Base-by-base conservation (phyloP, 1,140 invertebrate genomes). In the Ceratitis capitata region DNA sequence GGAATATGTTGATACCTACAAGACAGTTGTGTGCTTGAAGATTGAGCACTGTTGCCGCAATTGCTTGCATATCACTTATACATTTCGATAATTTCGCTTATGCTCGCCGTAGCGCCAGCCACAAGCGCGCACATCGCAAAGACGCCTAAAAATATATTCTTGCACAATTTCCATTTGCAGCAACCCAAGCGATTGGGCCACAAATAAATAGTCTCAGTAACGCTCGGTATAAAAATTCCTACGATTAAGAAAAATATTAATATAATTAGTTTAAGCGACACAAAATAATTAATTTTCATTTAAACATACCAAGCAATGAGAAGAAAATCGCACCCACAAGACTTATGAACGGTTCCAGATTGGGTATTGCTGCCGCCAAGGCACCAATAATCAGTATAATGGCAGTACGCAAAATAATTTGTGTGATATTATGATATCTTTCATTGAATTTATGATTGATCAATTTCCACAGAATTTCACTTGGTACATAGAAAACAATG, bases 291-390 rank as follows among this genome's bases (percentile, higher is more conserved):
- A 32, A 1, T 9, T 82, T 26, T 6, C 19, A 0, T 42, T 42
- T 26, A 45, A 51, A 49, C 23, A 47, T 92, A 1, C 97, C 97
- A 14, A 98, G 93, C n/a, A 96, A 95, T 19, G 97, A 97, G 88
- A 97, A 96, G 89, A 96, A 96, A 39, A 98, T 92, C 1, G 98
- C 96, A 16, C 98, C 98, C 19, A 98, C 96, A 42, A 98, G 93
- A n/a, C 97, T 96, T 85, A 98, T 98, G 85, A 98, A 94, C 1
- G 97, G 93, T 85, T 97, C 97, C 74, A 99, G 92, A 87, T 97
- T 94, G 6, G 97, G 96, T 29, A 98, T 95, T 6, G 94, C 92
- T 5, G 94, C 93, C 0, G 97, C 97, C 32, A 98, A 91, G 42
- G 87, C 89, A 16, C 93, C 92, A 86, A 92, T 93, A 16, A 94